These are phyloP conservation scores for Piaya cayana DNA, from an alignment of 2,113 vertebrate species.

Conservation along the genomic window DNA sequence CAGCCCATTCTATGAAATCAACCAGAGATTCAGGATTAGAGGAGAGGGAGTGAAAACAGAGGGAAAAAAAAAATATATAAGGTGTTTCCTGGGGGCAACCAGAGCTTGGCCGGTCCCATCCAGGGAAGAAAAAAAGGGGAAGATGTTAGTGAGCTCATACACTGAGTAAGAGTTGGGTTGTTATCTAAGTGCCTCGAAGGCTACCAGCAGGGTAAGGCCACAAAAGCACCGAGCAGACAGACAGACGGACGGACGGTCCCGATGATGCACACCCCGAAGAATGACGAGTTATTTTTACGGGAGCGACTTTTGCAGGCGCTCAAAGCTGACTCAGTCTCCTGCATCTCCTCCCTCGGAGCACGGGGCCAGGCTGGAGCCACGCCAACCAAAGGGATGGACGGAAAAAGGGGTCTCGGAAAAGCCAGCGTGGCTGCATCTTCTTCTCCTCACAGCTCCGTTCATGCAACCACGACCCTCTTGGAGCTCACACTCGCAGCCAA, in stretches of 20 bases:
- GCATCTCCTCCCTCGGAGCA: background rate
- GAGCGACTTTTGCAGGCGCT: background rate
- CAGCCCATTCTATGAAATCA: background rate
- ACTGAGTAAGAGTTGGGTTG: background rate
- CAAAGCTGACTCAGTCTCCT: background rate
- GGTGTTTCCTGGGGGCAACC: background rate
- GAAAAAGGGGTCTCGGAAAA: background rate
- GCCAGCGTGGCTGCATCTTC: rapidly evolving
- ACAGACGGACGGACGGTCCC: background rate
- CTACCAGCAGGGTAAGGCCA: background rate
- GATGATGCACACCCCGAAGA: background rate
- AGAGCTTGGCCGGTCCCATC: background rate
- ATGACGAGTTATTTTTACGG: rapidly evolving
- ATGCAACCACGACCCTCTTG: rapidly evolving
- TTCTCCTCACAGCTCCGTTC: background rate
- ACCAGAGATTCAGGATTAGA: background rate
- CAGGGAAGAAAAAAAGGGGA: background rate
- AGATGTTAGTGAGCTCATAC: rapidly evolving
- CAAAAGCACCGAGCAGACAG: background rate
- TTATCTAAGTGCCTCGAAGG: background rate
- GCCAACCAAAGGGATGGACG: background rate
- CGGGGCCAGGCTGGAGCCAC: rapidly evolving
- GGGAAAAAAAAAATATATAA: rapidly evolving
- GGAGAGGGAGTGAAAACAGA: background rate
- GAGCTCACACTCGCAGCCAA: rapidly evolving